Percentiles rank a stretch among this genome's conserved stretches.
Conservation (phyloP, 2,888 invertebrate species). For the Papilio protenor region DNA sequence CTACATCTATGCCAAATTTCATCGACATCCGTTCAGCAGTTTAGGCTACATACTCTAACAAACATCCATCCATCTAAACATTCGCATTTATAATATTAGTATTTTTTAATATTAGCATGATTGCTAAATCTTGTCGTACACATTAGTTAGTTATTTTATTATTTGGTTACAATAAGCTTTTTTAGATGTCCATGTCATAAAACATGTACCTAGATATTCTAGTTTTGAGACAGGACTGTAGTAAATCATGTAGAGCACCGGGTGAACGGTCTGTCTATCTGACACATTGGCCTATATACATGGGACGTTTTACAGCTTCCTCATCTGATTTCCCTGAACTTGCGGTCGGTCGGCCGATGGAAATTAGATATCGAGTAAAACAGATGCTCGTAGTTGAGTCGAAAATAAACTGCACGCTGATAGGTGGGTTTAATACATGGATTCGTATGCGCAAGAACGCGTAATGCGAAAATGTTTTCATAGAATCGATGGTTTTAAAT, state of each 20-base stretch:
- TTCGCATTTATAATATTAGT: no score
- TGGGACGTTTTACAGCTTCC: slow-evolving; percentile 62
- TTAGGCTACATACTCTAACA: no score
- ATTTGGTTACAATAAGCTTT: no score
- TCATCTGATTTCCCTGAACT: slow-evolving; percentile 78
- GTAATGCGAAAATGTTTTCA: neutral
- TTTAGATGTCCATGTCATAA: neutral
- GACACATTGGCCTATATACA: slow-evolving; percentile 42
- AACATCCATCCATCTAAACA: no score
- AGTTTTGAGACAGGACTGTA: neutral
- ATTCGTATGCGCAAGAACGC: slow-evolving; percentile 2
- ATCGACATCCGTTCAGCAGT: no score
- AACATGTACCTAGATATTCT: neutral
- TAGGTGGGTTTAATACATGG: neutral
- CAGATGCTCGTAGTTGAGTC: slow-evolving; percentile 43
- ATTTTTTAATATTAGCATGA: no score
- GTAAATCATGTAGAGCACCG: slow-evolving; percentile 23
- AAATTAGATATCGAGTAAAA: slow-evolving; percentile 51
- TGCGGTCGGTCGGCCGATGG: slow-evolving; percentile 62
- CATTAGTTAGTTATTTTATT: no score
- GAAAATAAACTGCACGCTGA: slow-evolving; percentile 31
- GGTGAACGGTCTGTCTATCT: slow-evolving; percentile 41
- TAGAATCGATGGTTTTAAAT: neutral
- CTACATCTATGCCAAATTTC: no score
- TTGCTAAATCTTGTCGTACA: neutral